Evolutionary conservation across 2,113 vertebrate genomes (phyloP), one percentile per base, ranked within the genome.

Genomic region (Chamaea fasciata): DNA sequence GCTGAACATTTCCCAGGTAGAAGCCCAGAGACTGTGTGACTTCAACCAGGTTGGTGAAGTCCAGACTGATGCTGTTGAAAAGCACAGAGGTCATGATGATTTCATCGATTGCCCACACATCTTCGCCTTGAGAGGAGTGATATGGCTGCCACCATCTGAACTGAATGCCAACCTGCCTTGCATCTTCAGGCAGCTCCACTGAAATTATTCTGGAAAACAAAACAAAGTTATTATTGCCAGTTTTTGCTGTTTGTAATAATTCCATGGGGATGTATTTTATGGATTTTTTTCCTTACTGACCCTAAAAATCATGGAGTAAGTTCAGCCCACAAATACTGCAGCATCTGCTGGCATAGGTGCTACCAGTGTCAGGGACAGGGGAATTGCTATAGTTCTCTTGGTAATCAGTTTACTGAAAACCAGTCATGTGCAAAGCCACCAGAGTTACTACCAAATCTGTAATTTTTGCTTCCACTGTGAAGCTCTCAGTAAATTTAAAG

Each of bases 91-190:
- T 99, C 99, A 99, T 99, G 96, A 99, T 99, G 96, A 99, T 99
- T 97, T 99, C 99, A 97, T 99, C 99, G 19, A 99, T 95, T 1
- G 99, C 99, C 99, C 99, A 99, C 7, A 99, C 99, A 14, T 99
- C 99, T 73, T 99, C 99, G 2, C 99, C 98, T 28, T 98, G 99
- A 41, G 99, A 99, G 12, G 99, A 99, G 77, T 99, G 99, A 85
- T 99, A 99, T 0, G 99, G 99, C 95, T 99, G 99, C 99, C 99
- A 99, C 99, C 99, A 99, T 89, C 99, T 98, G 98, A 99, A 99
- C 97, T 99, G 99, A 84, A 99, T 98, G 39, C 99, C 99, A 70
- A 99, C 98, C 67, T 98, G 99, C 83, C 98, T 99, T 31, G 99
- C 99, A 21, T 99, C 98, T 21, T 99, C 97, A 2, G 99, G 99